Conservation (phyloP, 2,113 vertebrate genomes). For the Lonchura striata region DNA sequence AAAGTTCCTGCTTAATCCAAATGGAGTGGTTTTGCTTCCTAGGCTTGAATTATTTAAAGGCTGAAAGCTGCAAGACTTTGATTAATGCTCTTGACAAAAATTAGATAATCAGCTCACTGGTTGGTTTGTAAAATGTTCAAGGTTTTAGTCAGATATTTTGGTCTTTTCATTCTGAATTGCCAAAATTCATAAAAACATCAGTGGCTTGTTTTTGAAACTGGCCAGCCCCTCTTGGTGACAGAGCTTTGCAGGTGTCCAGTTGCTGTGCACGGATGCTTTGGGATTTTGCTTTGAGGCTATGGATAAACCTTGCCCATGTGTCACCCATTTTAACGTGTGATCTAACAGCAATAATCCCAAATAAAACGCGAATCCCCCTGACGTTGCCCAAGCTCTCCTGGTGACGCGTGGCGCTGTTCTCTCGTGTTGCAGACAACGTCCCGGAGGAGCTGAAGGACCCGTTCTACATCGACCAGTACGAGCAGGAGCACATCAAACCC, state of each 20-base stretch:
- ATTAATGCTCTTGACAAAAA: background rate
- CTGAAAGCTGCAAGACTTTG: background rate
- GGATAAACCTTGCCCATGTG: background rate
- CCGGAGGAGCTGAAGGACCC: conserved; percentile 90
- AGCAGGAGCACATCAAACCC: conserved; percentile 96
- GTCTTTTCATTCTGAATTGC: background rate
- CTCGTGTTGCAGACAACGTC: conserved; percentile 80
- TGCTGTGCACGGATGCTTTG: background rate
- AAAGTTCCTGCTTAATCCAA: background rate
- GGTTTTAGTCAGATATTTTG: background rate
- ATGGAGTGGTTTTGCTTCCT: background rate
- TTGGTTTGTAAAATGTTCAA: background rate
- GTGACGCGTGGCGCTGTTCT: background rate
- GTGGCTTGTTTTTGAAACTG: background rate
- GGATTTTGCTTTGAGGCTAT: background rate
- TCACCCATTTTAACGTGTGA: background rate
- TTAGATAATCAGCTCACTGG: rapidly evolving
- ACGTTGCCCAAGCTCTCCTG: rapidly evolving
- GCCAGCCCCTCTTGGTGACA: rapidly evolving
- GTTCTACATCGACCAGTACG: conserved; percentile 94
- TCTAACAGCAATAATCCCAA: background rate
- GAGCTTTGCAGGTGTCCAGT: background rate
- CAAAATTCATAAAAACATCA: background rate
- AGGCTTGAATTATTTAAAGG: background rate
- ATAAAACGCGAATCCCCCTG: rapidly evolving